Evolutionary conservation across 37 sponge, comb jelly and placozoan species (phyloP).

Genomic region (Mnemiopsis leidyi): DNA sequence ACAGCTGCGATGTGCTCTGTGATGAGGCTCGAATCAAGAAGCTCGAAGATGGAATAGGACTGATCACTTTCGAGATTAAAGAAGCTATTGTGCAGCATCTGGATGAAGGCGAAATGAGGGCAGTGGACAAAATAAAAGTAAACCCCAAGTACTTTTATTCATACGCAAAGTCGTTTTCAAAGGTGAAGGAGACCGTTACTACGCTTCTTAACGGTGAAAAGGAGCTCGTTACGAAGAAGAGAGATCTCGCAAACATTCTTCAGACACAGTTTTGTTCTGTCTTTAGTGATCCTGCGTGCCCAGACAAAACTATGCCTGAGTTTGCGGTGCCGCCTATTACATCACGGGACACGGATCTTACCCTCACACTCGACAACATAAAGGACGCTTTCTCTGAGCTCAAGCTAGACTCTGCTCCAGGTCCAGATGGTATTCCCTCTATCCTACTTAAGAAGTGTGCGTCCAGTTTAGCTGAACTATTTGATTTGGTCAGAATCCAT

Average conservation of each 20-base stretch:
- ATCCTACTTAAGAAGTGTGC: not conserved
- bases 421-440: slow-evolving; percentile 5
- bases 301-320: not conserved
- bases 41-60: not conserved
- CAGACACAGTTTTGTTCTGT: too few relatives aligned
- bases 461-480: not conserved
- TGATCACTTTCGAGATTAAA: slow-evolving; percentile 2
- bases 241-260: not conserved
- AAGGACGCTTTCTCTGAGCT: not conserved
- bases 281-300: slow-evolving; percentile 9
- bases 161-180: not conserved
- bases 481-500: too few relatives aligned
- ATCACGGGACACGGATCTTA: not conserved
- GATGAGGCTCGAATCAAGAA: too few relatives aligned
- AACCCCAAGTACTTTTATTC: slow-evolving; percentile 3
- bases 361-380: not conserved
- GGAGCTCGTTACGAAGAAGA: not conserved
- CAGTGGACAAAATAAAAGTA: not conserved
- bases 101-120: not conserved
- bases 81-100: slow-evolving; percentile 4
- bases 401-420: not conserved
- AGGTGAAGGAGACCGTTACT: not conserved
- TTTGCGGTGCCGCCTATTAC: not conserved
- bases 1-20: too few relatives aligned
- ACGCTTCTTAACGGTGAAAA: not conserved